Conservation (phyloP, 2,888 invertebrate genomes). For the Acanthosoma haemorrhoidale region DNA sequence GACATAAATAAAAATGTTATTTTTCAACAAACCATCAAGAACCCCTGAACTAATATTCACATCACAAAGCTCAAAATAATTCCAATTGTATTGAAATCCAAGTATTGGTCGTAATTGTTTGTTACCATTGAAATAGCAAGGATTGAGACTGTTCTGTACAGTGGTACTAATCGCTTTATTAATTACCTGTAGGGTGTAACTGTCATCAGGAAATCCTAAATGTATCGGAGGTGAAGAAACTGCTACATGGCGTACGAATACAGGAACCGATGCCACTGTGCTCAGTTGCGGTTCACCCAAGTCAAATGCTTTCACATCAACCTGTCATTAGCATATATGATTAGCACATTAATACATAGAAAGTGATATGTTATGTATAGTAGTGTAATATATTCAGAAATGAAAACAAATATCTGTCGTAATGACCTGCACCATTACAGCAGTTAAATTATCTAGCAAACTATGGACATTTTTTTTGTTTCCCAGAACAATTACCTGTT, state of each 20-base stretch:
- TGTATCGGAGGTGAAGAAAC: conserved; percentile 68
- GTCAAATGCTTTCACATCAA: conserved; percentile 80
- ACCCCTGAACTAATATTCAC: too few relatives aligned
- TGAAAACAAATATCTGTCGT: too few relatives aligned
- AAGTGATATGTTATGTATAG: too few relatives aligned
- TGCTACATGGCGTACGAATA: conserved; percentile 77
- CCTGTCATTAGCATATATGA: conserved; percentile 52
- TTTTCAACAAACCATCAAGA: too few relatives aligned
- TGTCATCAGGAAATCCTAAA: conserved; percentile 80
- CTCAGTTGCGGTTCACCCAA: conserved; percentile 79
- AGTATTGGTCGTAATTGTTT: too few relatives aligned
- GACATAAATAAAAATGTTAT: too few relatives aligned
- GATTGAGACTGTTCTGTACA: too few relatives aligned
- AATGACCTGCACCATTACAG: neutral
- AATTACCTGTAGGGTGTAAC: conserved; percentile 66
- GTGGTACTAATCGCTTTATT: too few relatives aligned
- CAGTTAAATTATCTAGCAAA: neutral
- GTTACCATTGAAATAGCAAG: too few relatives aligned
- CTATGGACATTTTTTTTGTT: neutral
- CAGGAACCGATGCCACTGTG: conserved; percentile 71
- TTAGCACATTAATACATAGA: too few relatives aligned
- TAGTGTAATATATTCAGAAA: neutral
- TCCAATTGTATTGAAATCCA: too few relatives aligned
- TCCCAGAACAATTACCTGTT: neutral
- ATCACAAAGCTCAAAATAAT: too few relatives aligned